phyloP scores from a whole-genome alignment of 2,888 invertebrate genomes.

The Temnothorax unifasciatus region DNA sequence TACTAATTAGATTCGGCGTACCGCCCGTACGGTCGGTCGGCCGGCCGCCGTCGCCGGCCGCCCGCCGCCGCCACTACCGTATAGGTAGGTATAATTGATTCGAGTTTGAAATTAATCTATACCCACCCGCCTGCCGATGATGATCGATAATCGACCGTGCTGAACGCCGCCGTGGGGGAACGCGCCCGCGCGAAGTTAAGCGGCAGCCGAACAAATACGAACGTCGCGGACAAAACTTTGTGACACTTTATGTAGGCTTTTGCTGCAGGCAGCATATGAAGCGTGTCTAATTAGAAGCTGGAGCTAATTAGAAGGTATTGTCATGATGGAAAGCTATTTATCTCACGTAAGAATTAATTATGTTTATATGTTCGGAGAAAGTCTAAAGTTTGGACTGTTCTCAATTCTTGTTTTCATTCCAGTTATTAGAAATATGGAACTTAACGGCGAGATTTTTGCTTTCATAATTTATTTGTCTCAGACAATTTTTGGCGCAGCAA shows the following conservation, averaged over 20 bases:
- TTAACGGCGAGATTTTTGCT: background rate
- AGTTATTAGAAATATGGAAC: background rate
- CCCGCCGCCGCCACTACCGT: conserved; percentile 66
- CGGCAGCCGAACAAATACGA: background rate
- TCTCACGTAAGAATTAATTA: background rate
- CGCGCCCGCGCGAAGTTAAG: conserved; percentile 29
- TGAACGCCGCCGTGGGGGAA: conserved; percentile 41
- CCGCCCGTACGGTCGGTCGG: conserved; percentile 71
- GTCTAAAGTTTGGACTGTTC: background rate
- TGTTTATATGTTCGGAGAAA: background rate
- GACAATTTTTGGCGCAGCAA: background rate
- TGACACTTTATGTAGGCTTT: conserved; percentile 1
- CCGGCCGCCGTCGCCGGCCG: conserved; percentile 62
- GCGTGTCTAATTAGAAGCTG: no score
- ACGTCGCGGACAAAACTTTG: conserved; percentile 1
- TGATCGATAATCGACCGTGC: conserved; percentile 75
- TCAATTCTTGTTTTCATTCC: background rate
- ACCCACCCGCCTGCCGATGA: conserved; percentile 67
- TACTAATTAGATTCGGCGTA: conserved; percentile 83
- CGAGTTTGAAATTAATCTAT: conserved; percentile 83
- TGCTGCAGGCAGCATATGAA: background rate
- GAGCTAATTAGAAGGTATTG: background rate
- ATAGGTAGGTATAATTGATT: conserved; percentile 81
- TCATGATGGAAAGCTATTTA: conserved; percentile 1
- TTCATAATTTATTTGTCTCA: background rate